phyloP scores from a whole-genome alignment of 2,888 invertebrate genomes.

The Ganaspis brasiliensis region DNA sequence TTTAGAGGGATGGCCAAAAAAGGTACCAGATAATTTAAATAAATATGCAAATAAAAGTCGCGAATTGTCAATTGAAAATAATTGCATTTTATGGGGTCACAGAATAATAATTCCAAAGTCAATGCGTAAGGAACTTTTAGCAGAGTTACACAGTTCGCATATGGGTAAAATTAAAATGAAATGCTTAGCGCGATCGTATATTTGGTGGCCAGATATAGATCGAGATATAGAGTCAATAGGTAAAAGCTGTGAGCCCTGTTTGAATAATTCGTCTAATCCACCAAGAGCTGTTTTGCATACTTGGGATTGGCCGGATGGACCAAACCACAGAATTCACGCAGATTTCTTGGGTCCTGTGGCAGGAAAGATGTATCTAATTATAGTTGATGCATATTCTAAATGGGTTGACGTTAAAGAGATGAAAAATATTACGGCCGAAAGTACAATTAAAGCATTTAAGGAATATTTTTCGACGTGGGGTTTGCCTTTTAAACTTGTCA shows the following conservation, averaged over 20 bases:
- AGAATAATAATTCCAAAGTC: constrained; percentile 45
- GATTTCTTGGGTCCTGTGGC: constrained; percentile 41
- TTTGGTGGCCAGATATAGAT: constrained; percentile 63
- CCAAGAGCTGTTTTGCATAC: constrained; percentile 52
- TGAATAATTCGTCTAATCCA: constrained; percentile 55
- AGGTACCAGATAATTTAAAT: constrained; percentile 17
- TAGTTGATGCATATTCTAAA: constrained; percentile 60
- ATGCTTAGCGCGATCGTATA: constrained; percentile 55
- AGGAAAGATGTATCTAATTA: constrained; percentile 61
- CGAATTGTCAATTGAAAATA: constrained; percentile 51
- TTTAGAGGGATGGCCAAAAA: constrained; percentile 5
- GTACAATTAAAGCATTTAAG: constrained; percentile 53
- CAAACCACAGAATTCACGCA: constrained; percentile 57
- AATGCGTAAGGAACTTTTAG: constrained; percentile 47
- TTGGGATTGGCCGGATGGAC: constrained; percentile 61
- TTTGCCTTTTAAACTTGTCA: constrained; percentile 54
- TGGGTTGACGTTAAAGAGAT: constrained; percentile 62
- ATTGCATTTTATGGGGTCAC: constrained; percentile 57
- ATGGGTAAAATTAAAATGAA: constrained; percentile 58
- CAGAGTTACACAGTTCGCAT: constrained; percentile 56
- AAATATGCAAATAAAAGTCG: constrained; percentile 44
- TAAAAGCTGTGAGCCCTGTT: constrained; percentile 57
- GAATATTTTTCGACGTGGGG: constrained; percentile 60
- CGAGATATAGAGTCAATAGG: constrained; percentile 55
- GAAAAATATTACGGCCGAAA: constrained; percentile 51